Evolutionary conservation across 2,888 invertebrate species (phyloP).

Genomic region (Pharmacophagus antenor): DNA sequence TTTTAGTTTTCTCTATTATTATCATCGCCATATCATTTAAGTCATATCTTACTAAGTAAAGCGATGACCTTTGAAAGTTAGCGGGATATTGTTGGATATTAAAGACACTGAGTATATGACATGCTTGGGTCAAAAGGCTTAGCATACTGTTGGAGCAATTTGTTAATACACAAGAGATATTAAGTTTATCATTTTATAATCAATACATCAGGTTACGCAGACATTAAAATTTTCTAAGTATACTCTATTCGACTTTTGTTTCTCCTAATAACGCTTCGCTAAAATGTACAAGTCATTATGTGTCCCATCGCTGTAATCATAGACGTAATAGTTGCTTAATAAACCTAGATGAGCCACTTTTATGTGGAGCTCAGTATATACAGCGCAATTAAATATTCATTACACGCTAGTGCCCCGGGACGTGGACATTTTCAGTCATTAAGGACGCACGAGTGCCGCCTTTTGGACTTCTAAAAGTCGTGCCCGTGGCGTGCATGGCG

Average conservation of each 20-base stretch:
- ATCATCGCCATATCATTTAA: background rate
- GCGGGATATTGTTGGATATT: background rate
- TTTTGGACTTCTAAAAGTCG: conserved; percentile 49
- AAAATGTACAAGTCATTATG: background rate
- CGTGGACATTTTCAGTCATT: conserved; percentile 64
- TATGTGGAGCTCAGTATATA: conserved; percentile 52
- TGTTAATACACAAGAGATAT: too few species aligned
- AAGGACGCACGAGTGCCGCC: conserved; percentile 49
- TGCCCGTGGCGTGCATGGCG: conserved; percentile 36
- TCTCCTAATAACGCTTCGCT: background rate
- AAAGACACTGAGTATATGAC: background rate
- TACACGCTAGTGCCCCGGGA: conserved; percentile 53
- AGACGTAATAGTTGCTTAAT: conserved; percentile 54
- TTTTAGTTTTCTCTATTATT: background rate
- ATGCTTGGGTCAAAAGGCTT: background rate
- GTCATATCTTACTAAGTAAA: background rate
- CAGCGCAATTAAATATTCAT: conserved; percentile 77
- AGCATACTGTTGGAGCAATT: background rate
- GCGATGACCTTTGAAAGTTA: background rate
- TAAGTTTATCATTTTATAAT: too few species aligned
- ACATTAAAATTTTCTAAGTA: too few species aligned
- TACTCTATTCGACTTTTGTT: background rate
- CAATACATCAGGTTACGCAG: too few species aligned
- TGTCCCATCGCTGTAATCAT: conserved; percentile 45
- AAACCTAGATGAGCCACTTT: conserved; percentile 48